Percentiles rank a stretch among this genome's conserved stretches.
Evolutionary conservation across 2,113 vertebrate genomes (phyloP).

Genomic region (Saccopteryx bilineata): DNA sequence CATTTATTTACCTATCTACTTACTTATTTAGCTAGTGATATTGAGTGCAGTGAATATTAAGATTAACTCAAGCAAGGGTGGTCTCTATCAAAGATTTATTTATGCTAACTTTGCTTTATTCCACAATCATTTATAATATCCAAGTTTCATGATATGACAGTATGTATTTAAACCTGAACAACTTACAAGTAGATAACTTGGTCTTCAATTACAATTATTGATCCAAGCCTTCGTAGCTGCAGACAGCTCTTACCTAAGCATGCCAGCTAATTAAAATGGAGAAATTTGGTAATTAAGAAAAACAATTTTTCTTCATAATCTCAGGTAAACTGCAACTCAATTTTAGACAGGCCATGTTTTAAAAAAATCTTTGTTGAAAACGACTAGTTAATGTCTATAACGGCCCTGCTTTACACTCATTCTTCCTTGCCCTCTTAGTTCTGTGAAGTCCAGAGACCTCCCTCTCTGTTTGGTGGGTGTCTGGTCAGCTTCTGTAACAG

Average conservation of each 20-base stretch:
- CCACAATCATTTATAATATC: constrained; percentile 15
- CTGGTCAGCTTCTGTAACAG: background rate
- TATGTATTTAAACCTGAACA: constrained; percentile 41
- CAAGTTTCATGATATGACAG: background rate
- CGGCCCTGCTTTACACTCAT: background rate
- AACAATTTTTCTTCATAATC: constrained; percentile 11
- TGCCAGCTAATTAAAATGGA: background rate
- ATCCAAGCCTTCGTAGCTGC: constrained; percentile 13
- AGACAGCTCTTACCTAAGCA: background rate
- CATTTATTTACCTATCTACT: background rate
- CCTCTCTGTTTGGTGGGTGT: background rate
- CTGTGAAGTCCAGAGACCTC: background rate
- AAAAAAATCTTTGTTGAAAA: background rate
- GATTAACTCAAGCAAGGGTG: background rate
- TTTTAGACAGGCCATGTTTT: background rate
- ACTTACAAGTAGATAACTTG: background rate
- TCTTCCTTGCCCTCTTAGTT: background rate
- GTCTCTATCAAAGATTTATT: background rate
- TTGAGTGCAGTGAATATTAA: background rate
- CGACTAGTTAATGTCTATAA: background rate
- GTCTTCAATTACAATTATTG: constrained; percentile 21
- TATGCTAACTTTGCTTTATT: constrained; percentile 41
- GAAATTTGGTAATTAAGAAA: constrained; percentile 28
- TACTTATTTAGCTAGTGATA: background rate
- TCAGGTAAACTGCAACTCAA: background rate